Evolutionary conservation across 2,888 invertebrate species (phyloP), one percentile per base, ranked within the genome.

Genomic region (Crematogaster levior): DNA sequence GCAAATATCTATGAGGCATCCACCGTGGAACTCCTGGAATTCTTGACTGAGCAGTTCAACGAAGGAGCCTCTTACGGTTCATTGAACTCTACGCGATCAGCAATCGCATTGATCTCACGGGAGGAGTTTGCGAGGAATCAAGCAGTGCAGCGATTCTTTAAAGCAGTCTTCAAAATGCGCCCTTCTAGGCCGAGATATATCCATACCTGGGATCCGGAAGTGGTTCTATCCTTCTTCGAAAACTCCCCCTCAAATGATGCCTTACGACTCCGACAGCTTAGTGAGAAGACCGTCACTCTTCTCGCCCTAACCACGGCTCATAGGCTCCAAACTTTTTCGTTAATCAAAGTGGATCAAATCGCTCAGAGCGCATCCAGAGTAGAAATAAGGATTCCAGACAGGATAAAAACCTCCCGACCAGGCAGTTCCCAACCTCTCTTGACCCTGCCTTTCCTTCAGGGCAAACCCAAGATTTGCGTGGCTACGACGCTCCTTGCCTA

Each of bases 341-440:
- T 48, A 6, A 48, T 48, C 0, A 12, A 12, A n/a, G 4, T 48
- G 5, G 24, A 24, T 12, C 21, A 53, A 6, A 53, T 53, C 12
- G 12, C 1, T 1, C 24, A 24, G 0, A 10, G 0, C 24, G 1
- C 4, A 0, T 0, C 18, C 5, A 24, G 3, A 1, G 4, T 53
- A 1, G 53, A 53, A 24, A 53, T 53, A 53, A 10, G 1, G 4
- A 53, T 24, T 1, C 12, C 24, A 2, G 53, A 53, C 12, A 53
- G 53, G 3, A 24, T 53, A 0, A 53, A 53, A 53, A 53, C 12
- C 1, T 53, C 53, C 10, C 24, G 53, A 1, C 4, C 10, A 12
- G 24, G 4, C 10, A 21, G 12, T 1, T 24, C 1, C 3, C 24
- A 24, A 3, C 3, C 53, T 21, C 10, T 53, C 0, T 12, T 53